A percentile compares a stretch with the other conserved stretches of the same genome.
Conservation (phyloP, 2,888 invertebrate genomes). For the Morpho deidamia region DNA sequence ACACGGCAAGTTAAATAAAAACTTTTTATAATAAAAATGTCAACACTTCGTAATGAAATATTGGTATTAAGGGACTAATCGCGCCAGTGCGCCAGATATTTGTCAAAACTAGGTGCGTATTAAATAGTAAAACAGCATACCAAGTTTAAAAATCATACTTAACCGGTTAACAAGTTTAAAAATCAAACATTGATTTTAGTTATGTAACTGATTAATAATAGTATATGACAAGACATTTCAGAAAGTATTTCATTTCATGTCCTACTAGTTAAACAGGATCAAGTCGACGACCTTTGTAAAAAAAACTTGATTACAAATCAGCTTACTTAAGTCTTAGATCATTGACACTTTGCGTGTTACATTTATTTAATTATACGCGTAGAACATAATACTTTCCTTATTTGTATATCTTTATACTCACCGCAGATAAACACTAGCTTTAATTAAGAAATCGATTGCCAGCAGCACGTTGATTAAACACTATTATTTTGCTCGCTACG, state of each 20-base stretch:
- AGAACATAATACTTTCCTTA: slow-evolving; percentile 3
- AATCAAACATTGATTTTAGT: too few relatives aligned
- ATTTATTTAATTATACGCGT: not conserved
- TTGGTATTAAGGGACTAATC: too few relatives aligned
- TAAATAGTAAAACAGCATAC: too few relatives aligned
- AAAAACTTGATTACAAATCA: slow-evolving; percentile 1
- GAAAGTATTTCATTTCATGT: slow-evolving; percentile 1
- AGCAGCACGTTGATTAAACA: slow-evolving; percentile 1
- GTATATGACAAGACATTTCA: not conserved
- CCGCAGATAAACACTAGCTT: not conserved
- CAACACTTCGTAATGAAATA: too few relatives aligned
- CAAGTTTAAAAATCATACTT: too few relatives aligned
- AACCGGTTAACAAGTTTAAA: too few relatives aligned
- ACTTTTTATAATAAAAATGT: too few relatives aligned
- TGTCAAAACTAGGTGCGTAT: too few relatives aligned
- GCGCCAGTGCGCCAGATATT: too few relatives aligned
- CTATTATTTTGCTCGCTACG: slow-evolving; percentile 4
- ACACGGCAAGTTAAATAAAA: too few relatives aligned
- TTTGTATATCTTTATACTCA: slow-evolving; percentile 10
- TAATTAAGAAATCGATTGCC: slow-evolving; percentile 5
- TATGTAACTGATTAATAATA: not conserved
- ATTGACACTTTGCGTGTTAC: not conserved
- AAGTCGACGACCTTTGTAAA: not conserved
- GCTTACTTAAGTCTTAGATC: not conserved
- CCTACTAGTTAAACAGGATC: not conserved